phyloP scores from a whole-genome alignment of 2,797 vertebrate species.

The Lacerta viridis region DNA sequence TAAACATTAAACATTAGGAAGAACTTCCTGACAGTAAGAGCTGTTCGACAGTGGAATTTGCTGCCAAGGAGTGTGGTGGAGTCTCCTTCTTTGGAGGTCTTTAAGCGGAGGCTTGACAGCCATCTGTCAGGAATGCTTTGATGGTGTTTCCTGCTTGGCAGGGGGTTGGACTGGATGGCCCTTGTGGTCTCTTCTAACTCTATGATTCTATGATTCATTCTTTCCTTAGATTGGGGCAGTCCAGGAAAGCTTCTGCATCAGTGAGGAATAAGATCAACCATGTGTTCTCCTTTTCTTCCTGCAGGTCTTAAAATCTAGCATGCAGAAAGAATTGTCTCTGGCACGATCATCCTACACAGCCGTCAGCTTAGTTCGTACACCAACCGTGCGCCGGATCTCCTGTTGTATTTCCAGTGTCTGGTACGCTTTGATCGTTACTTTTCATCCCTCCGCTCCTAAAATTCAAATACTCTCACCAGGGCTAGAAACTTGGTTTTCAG shows the following conservation, averaged over 20 bases:
- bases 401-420: constrained; percentile 83
- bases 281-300: not conserved
- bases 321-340: constrained; percentile 85
- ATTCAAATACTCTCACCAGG: not conserved
- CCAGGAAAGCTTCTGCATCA: too few species aligned
- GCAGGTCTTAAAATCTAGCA: constrained; percentile 82
- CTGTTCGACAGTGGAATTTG: too few species aligned
- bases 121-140: too few species aligned
- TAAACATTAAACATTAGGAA: too few species aligned
- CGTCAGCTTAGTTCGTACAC: constrained; percentile 83
- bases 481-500: not conserved
- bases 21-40: too few species aligned
- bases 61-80: too few species aligned
- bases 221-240: not conserved
- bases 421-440: constrained; percentile 66
- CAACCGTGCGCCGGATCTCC: constrained; percentile 82
- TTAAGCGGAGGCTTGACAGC: too few species aligned
- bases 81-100: too few species aligned
- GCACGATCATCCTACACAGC: constrained; percentile 70
- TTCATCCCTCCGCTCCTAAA: not conserved
- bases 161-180: too few species aligned
- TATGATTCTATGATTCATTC: too few species aligned
- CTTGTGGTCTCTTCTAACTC: too few species aligned
- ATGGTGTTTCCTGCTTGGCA: too few species aligned
- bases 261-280: not conserved